These are phyloP conservation scores for Rafetus swinhoei DNA, from an alignment of 2,113 vertebrate species.

Conservation along the genomic window DNA sequence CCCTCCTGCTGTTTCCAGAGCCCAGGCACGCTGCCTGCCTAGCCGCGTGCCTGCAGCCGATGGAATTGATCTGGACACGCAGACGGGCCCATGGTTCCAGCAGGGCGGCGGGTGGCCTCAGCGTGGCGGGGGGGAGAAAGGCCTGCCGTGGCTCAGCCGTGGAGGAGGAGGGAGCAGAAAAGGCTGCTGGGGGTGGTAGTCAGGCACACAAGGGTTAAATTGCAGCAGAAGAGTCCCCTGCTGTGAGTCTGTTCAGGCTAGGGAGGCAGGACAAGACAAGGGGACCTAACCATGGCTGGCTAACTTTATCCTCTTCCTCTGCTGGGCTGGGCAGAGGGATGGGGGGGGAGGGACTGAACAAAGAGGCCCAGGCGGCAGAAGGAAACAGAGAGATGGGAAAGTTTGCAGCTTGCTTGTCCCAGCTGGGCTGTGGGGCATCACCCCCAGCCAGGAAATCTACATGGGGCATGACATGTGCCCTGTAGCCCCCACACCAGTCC, in stretches of 20 bases:
- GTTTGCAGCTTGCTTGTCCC: neutral
- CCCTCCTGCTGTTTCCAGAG: neutral
- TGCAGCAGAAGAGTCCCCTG: neutral
- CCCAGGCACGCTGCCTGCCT: neutral
- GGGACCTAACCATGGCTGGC: neutral
- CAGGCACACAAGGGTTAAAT: neutral
- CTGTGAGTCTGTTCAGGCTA: no score
- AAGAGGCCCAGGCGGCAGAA: no score
- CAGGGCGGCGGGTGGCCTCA: neutral
- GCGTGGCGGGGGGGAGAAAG: neutral
- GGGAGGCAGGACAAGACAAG: neutral
- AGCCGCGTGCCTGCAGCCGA: neutral
- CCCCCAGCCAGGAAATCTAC: neutral
- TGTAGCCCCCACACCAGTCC: neutral
- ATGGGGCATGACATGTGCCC: neutral
- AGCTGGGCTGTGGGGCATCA: neutral
- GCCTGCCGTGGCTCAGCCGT: neutral
- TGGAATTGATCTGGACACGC: neutral
- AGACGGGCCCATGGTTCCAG: neutral
- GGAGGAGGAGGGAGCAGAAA: neutral
- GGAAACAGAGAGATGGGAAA: neutral
- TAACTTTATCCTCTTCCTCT: neutral
- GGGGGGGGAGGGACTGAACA: neutral
- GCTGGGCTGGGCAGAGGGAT: neutral
- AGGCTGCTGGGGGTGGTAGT: neutral